Evolutionary conservation across 2,888 invertebrate species (phyloP).

Genomic region (Rutpela maculata): DNA sequence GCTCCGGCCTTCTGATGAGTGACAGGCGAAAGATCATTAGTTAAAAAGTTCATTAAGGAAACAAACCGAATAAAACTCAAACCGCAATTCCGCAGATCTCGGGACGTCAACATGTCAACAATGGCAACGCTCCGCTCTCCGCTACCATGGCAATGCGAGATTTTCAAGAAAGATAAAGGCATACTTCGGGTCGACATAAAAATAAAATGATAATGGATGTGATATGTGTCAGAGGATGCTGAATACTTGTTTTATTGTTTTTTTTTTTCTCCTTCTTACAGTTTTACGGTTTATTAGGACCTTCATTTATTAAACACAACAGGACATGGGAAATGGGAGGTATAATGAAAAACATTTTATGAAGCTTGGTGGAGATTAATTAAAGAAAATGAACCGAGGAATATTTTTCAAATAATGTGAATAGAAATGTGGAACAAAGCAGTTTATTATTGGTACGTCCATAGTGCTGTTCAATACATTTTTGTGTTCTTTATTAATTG

Average conservation of each 20-base stretch:
- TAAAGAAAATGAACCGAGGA: not conserved
- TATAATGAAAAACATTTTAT: not conserved
- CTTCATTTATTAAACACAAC: conserved; percentile 17
- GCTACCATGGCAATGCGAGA: conserved; percentile 15
- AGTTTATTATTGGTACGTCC: too few species aligned
- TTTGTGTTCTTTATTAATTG: too few species aligned
- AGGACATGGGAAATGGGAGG: not conserved
- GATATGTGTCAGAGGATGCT: conserved; percentile 49
- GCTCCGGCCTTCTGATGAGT: conserved; percentile 10
- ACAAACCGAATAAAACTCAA: conserved; percentile 44
- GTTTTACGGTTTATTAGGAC: conserved; percentile 17
- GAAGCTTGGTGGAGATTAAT: not conserved
- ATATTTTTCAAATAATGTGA: too few species aligned
- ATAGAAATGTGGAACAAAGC: too few species aligned
- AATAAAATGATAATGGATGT: conserved; percentile 49
- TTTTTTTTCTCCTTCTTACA: conserved; percentile 14
- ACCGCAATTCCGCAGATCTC: conserved; percentile 38
- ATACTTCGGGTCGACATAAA: conserved; percentile 24
- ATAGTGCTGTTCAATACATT: too few species aligned
- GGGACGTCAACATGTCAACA: conserved; percentile 25
- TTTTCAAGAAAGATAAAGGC: conserved; percentile 27
- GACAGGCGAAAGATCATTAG: conserved; percentile 42
- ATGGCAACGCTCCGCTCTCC: conserved; percentile 10
- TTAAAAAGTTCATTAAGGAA: conserved; percentile 49
- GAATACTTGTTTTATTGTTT: conserved; percentile 31